Conservation (phyloP, 2,888 invertebrate species). For the Spisula solida region DNA sequence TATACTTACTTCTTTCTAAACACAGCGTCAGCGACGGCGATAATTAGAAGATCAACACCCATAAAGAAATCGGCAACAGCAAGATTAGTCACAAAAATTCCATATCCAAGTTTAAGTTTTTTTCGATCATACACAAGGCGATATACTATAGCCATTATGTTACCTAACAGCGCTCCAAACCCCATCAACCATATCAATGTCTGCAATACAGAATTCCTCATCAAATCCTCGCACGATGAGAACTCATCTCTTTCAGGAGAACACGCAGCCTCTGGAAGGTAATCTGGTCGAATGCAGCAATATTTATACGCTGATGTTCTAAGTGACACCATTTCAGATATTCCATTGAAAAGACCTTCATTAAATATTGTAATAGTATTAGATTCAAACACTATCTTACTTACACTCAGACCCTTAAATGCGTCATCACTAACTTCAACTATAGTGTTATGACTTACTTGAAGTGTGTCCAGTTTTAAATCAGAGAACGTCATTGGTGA, state of each 20-base stretch:
- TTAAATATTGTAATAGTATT: background rate
- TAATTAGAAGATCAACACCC: constrained; percentile 57
- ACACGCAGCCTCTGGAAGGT: background rate
- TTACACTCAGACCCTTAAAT: background rate
- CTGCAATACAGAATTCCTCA: constrained; percentile 63
- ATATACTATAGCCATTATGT: constrained; percentile 63
- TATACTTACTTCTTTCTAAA: constrained; percentile 68
- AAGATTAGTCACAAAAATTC: constrained; percentile 65
- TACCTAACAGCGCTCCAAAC: constrained; percentile 61
- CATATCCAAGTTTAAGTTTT: constrained; percentile 56
- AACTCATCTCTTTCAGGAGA: constrained; percentile 38
- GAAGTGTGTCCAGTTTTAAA: background rate
- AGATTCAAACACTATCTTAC: background rate
- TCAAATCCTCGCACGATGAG: constrained; percentile 75
- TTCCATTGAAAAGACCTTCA: background rate
- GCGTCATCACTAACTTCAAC: background rate
- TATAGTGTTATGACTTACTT: background rate
- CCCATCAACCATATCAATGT: constrained; percentile 68
- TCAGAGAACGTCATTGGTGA: background rate
- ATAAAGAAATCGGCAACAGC: constrained; percentile 59
- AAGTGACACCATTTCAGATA: background rate
- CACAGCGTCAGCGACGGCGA: constrained; percentile 70
- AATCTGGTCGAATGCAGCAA: constrained; percentile 7
- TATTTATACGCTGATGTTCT: background rate
- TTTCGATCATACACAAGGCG: constrained; percentile 42